Evolutionary conservation across 1,140 invertebrate genomes (phyloP).

Genomic region (Euura lappo): DNA sequence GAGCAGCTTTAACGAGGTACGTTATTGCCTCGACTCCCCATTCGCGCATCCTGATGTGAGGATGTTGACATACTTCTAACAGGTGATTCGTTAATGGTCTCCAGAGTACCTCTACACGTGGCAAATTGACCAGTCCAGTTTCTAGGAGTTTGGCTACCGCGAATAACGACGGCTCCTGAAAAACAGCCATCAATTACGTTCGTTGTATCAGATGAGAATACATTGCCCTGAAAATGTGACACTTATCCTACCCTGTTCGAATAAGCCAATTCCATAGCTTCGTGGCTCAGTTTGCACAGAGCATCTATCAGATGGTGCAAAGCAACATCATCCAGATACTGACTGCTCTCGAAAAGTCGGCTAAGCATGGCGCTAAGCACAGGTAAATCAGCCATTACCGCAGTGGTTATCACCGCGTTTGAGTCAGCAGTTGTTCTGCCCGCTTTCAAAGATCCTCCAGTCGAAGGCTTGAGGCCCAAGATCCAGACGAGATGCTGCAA

Average conservation of each 20-base stretch:
- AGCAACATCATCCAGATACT: conserved; percentile 92
- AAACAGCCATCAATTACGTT: conserved; percentile 15
- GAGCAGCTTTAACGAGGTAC: conserved; percentile 90
- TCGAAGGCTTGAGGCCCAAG: conserved; percentile 92
- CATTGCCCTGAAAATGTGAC: too few species aligned
- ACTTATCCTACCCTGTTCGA: conserved; percentile 78
- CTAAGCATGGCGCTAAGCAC: conserved; percentile 92
- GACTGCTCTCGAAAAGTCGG: conserved; percentile 92
- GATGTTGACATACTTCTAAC: conserved; percentile 94
- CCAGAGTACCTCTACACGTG: conserved; percentile 94
- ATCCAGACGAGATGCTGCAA: conserved; percentile 98
- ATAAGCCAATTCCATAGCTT: conserved; percentile 97
- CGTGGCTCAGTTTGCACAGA: conserved; percentile 93
- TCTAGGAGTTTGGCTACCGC: conserved; percentile 97
- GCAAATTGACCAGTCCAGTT: conserved; percentile 94
- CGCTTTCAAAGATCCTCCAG: conserved; percentile 89
- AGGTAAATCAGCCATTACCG: conserved; percentile 94
- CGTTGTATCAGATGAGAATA: too few species aligned
- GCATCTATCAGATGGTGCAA: conserved; percentile 97
- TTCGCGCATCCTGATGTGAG: conserved; percentile 92
- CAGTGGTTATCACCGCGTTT: conserved; percentile 93
- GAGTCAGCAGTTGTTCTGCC: conserved; percentile 75
- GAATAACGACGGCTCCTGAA: conserved; percentile 93
- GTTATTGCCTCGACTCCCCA: conserved; percentile 98
- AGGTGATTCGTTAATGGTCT: conserved; percentile 95